Percentiles rank a stretch among this genome's conserved stretches.
These are phyloP conservation scores for Trichacis sp. DNA, from an alignment of 2,888 invertebrate species.

Conservation along the genomic window DNA sequence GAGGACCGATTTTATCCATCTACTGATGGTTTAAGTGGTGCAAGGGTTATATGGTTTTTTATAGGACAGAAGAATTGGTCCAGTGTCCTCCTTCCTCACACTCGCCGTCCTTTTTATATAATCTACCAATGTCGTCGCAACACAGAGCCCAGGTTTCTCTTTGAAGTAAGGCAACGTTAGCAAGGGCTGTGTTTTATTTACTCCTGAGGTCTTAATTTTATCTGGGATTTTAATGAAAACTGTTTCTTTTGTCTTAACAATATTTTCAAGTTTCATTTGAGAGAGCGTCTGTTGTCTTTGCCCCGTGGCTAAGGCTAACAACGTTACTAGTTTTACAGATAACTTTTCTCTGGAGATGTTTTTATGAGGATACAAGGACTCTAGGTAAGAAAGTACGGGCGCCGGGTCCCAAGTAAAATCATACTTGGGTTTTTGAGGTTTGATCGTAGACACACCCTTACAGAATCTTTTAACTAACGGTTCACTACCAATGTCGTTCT, in stretches of 20 bases:
- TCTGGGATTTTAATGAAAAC: constrained; percentile 16
- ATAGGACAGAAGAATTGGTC: constrained; percentile 7
- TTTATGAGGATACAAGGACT: not conserved
- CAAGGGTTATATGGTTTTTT: constrained; percentile 9
- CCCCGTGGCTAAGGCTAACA: constrained; percentile 34
- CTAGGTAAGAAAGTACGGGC: not conserved
- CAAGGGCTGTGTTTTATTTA: constrained; percentile 6
- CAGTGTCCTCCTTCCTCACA: not conserved
- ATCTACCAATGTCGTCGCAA: not conserved
- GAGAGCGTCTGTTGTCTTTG: constrained; percentile 22
- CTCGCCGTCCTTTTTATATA: constrained; percentile 1
- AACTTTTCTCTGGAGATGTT: not conserved
- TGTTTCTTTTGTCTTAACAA: not conserved
- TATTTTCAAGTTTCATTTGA: constrained; percentile 12
- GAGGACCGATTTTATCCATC: constrained; percentile 9
- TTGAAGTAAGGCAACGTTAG: constrained; percentile 6
- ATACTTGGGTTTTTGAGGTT: too few species aligned
- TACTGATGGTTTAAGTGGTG: not conserved
- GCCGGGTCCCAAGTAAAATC: too few species aligned
- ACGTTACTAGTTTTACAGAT: not conserved
- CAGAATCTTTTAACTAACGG: constrained; percentile 18
- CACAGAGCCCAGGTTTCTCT: constrained; percentile 1
- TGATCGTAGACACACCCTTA: constrained; percentile 13
- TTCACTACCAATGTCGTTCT: not conserved
- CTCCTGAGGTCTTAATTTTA: constrained; percentile 18